Conservation (phyloP, 1,140 invertebrate genomes). For the Drosophila ironensis region DNA sequence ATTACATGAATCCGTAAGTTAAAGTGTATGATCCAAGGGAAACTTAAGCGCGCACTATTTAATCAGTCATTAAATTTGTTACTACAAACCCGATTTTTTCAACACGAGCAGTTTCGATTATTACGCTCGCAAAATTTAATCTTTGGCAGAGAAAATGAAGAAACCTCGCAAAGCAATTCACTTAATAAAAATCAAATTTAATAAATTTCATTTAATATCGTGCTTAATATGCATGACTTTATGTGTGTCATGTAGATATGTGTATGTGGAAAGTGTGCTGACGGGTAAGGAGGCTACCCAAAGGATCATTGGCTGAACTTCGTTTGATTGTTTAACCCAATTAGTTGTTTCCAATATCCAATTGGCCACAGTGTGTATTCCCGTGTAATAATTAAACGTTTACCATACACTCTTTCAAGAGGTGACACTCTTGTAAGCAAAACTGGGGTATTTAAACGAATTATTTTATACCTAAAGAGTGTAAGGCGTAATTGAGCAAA, state of each 20-base stretch:
- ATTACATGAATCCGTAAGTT: too few species aligned
- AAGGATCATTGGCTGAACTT: constrained; percentile 45
- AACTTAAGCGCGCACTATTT: too few species aligned
- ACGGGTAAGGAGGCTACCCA: not conserved
- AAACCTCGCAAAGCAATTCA: constrained; percentile 47
- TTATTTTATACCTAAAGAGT: too few species aligned
- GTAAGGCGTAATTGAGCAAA: too few species aligned
- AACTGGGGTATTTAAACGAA: too few species aligned
- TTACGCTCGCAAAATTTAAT: constrained; percentile 30
- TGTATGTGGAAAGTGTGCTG: not conserved
- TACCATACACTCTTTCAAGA: not conserved
- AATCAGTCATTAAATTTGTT: too few species aligned
- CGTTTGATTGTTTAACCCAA: constrained; percentile 62
- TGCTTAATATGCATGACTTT: constrained; percentile 44
- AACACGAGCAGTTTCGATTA: not conserved
- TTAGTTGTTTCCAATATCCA: constrained; percentile 53
- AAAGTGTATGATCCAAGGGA: too few species aligned
- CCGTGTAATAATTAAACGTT: constrained; percentile 65
- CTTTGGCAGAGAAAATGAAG: constrained; percentile 9
- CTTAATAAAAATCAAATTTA: constrained; percentile 67
- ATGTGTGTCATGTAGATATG: constrained; percentile 2
- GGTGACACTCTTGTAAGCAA: too few species aligned
- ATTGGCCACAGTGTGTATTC: constrained; percentile 61
- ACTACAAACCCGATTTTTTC: not conserved
- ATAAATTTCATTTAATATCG: constrained; percentile 65